phyloP scores from a whole-genome alignment of 2,888 invertebrate genomes.

The Chrysomela aeneicollis region DNA sequence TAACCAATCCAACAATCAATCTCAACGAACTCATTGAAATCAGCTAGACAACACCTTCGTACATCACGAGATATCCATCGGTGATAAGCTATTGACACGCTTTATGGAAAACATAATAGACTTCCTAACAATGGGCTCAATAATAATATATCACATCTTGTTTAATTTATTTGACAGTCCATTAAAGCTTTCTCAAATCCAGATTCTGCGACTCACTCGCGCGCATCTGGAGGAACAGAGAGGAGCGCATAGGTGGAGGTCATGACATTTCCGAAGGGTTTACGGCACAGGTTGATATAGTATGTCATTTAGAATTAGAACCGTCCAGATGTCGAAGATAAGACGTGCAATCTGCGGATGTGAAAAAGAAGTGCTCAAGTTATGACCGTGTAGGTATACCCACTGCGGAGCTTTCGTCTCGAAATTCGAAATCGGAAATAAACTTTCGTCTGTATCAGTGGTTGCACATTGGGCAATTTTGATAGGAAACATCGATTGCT shows the following conservation, averaged over 20 bases:
- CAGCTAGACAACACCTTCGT: background rate
- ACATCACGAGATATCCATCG: conserved; percentile 3
- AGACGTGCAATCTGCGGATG: background rate
- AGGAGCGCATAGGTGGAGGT: conserved; percentile 19
- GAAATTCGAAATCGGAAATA: too few relatives aligned
- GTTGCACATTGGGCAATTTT: too few relatives aligned
- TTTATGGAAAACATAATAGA: conserved; percentile 38
- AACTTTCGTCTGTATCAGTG: too few relatives aligned
- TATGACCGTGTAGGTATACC: background rate
- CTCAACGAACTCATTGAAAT: conserved; percentile 15
- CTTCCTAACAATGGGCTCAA: conserved; percentile 35
- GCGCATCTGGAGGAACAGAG: conserved; percentile 16
- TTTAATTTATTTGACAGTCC: conserved; percentile 39
- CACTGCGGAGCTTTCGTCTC: too few relatives aligned
- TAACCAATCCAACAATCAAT: background rate
- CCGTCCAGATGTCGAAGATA: conserved; percentile 5
- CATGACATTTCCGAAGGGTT: conserved; percentile 21
- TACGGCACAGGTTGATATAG: conserved; percentile 21
- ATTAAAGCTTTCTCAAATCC: conserved; percentile 38
- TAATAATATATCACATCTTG: conserved; percentile 37
- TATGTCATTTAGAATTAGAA: conserved; percentile 26
- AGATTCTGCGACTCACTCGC: conserved; percentile 32
- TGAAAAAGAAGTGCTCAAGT: background rate
- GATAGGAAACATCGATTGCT: too few relatives aligned
- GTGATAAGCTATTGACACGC: conserved; percentile 33